Percentiles rank a stretch among this genome's conserved stretches.
Conservation (phyloP, 2,888 invertebrate genomes). For the Apoda limacodes region DNA sequence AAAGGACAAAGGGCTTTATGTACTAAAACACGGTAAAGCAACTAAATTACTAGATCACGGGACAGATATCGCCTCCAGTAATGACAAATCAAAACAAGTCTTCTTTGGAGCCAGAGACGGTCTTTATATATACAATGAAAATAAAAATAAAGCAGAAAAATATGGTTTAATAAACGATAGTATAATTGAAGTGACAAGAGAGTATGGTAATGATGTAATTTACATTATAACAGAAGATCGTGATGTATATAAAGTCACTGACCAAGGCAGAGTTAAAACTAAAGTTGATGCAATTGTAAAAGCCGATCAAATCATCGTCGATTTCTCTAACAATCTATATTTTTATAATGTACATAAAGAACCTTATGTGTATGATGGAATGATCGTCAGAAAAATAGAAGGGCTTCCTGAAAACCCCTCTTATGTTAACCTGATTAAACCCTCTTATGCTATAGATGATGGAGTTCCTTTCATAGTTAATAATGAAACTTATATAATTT, state of each 20-base stretch:
- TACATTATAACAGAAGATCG: conserved; percentile 16
- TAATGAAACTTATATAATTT: conserved; percentile 27
- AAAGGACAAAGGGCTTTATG: conserved; percentile 29
- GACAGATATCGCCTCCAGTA: conserved; percentile 27
- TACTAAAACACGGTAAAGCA: conserved; percentile 21
- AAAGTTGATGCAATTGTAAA: conserved; percentile 7
- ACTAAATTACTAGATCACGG: conserved; percentile 32
- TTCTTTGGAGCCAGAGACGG: conserved; percentile 38
- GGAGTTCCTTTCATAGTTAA: conserved; percentile 31
- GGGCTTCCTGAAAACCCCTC: conserved; percentile 32
- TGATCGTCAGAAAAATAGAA: conserved; percentile 30
- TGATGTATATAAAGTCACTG: conserved; percentile 12
- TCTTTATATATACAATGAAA: conserved; percentile 29
- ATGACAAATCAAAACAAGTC: conserved; percentile 25
- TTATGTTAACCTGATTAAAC: conserved; percentile 28
- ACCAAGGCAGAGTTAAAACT: conserved; percentile 9
- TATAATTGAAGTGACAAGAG: conserved; percentile 31
- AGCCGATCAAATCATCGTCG: conserved; percentile 14
- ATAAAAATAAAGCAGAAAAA: conserved; percentile 28
- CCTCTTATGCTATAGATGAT: conserved; percentile 30
- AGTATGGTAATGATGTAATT: conserved; percentile 23
- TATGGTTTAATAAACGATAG: conserved; percentile 36
- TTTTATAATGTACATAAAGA: conserved; percentile 11
- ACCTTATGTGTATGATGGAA: conserved; percentile 22
- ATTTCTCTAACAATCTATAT: conserved; percentile 14